Evolutionary conservation across 2,113 vertebrate genomes (phyloP).

Genomic region (Morone chrysops): DNA sequence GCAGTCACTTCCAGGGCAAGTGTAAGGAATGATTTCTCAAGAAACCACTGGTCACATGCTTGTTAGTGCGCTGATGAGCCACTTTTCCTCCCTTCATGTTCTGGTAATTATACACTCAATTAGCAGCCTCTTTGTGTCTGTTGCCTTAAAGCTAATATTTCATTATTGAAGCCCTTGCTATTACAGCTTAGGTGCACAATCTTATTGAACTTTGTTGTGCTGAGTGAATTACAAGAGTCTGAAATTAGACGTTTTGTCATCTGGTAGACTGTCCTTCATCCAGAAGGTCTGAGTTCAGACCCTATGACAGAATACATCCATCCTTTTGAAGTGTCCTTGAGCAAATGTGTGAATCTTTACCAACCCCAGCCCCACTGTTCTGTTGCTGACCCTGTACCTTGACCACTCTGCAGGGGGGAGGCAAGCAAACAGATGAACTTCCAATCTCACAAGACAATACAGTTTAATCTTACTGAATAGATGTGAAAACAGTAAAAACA

Average conservation of each 20-base stretch:
- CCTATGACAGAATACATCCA: conserved; percentile 66
- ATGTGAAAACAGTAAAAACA: conserved; percentile 45
- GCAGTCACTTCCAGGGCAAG: conserved; percentile 53
- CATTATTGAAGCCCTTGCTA: conserved; percentile 67
- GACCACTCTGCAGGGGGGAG: conserved; percentile 58
- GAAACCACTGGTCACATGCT: conserved; percentile 70
- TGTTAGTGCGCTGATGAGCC: conserved; percentile 80
- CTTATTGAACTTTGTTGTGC: conserved; percentile 19
- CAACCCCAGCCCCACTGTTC: conserved; percentile 29
- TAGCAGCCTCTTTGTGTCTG: conserved; percentile 74
- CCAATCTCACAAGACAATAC: conserved; percentile 47
- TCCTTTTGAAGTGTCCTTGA: conserved; percentile 76
- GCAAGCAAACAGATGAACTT: conserved; percentile 49
- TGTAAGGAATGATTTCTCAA: conserved; percentile 61
- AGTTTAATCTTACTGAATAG: conserved; percentile 39
- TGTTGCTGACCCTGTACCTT: conserved; percentile 61
- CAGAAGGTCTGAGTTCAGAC: conserved; percentile 66
- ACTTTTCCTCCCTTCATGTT: conserved; percentile 75
- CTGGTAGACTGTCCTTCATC: conserved; percentile 63
- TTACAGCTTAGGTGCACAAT: conserved; percentile 41
- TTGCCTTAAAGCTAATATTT: conserved; percentile 73
- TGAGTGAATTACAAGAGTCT: conserved; percentile 30
- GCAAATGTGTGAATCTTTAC: conserved; percentile 54
- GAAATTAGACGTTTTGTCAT: conserved; percentile 46
- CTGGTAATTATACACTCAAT: conserved; percentile 80